Conservation (phyloP, 2,113 vertebrate species). For the Merops nubicus region DNA sequence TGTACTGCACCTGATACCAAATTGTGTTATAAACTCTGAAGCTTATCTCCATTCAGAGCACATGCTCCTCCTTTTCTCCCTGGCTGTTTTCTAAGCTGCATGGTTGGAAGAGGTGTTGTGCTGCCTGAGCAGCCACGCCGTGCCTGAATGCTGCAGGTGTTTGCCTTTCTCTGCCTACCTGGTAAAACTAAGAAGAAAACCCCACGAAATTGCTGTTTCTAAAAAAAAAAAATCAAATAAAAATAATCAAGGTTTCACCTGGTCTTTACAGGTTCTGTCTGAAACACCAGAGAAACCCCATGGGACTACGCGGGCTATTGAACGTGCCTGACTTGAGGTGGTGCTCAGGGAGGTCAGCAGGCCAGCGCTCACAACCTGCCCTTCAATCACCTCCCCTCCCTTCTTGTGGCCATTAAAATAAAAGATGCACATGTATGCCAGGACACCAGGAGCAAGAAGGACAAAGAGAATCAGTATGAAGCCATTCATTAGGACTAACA, state of each 20-base stretch:
- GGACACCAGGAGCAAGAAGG: not conserved
- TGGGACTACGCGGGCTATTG: not conserved
- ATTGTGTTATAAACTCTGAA: not conserved
- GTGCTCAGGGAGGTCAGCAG: not conserved
- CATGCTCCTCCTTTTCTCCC: not conserved
- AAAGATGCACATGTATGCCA: fast-evolving
- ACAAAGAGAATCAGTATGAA: not conserved
- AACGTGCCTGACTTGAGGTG: not conserved
- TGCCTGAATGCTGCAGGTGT: not conserved
- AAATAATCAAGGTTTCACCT: not conserved
- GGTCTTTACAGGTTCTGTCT: not conserved
- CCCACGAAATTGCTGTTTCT: not conserved
- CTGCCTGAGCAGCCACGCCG: fast-evolving
- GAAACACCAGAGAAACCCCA: not conserved
- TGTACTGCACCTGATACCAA: not conserved
- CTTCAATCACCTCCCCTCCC: not conserved
- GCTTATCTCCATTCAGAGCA: too few relatives aligned
- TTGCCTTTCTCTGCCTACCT: not conserved
- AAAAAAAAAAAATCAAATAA: too few relatives aligned
- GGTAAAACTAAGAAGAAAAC: not conserved
- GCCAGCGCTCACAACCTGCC: fast-evolving
- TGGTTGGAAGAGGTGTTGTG: fast-evolving
- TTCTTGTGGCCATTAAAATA: not conserved
- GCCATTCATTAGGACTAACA: not conserved
- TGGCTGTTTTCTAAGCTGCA: not conserved